Evolutionary conservation across 1,140 invertebrate species (phyloP), one percentile per base, ranked within the genome.

Genomic region (Dreissena polymorpha): DNA sequence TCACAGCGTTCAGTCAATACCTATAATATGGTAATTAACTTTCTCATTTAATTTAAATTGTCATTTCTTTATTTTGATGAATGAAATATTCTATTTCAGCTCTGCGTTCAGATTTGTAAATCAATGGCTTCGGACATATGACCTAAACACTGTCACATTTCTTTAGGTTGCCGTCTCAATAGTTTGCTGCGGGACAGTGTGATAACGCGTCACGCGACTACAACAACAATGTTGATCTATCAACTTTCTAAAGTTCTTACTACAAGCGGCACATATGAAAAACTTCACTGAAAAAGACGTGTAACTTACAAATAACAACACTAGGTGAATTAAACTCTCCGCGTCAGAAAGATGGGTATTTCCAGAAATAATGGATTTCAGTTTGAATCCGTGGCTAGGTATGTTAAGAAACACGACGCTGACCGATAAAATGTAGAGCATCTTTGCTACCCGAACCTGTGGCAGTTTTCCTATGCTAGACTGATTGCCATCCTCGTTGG

Each of bases 381-480:
- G 57, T 18, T 85, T 63, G 2, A 72, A 69, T n/a, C 84, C 73
- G 81, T 89, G 87, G 23, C 85, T 87, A 29, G 88, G 88, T 21
- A 76, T 77, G 76, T 87, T 89, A 76, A 89, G 84, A 12, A 89
- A 39, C 14, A 89, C 70, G 39, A 85, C 85, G 29, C 87, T 85
- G 0, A 83, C 71, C 23, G 88, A 89, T 27, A 89, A 64, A 18
- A 86, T 86, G 50, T 87, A 87, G n/a, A 89, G 78, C 87, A 89
- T 87, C 60, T 86, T 88, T 25, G 87, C 85, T 0, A 89, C 88
- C 5, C 88, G 85, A 18, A 89, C 86, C 63, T 88, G 86, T 16
- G 88, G 86, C 64, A 81, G 67, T 23, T 73, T 81, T 0, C 64
- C 53, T 5, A 68, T 25, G 27, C 55, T 25, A 14, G 27, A 55